These are phyloP conservation scores for Tenthredo amoena DNA, from an alignment of 2,888 invertebrate species.

Conservation along the genomic window DNA sequence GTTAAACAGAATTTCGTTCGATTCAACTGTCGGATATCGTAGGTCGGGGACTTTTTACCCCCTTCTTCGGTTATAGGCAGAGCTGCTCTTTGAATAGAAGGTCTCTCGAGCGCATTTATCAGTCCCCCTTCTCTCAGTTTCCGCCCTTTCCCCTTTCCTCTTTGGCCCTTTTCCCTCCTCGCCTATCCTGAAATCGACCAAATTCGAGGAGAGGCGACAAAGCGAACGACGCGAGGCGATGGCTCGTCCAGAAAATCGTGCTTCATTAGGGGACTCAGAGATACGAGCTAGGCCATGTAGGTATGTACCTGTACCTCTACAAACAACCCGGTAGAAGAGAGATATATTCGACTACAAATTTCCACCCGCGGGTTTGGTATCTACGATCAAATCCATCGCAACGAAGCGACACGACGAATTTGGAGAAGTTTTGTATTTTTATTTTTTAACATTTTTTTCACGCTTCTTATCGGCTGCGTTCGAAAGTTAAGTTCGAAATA, in stretches of 20 bases:
- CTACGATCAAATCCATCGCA: not conserved
- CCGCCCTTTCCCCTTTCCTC: constrained; percentile 20
- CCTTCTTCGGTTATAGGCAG: constrained; percentile 22
- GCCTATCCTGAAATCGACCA: not conserved
- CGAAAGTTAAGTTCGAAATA: not conserved
- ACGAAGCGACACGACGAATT: not conserved
- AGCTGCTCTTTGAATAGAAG: constrained; percentile 22
- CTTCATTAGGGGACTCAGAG: constrained; percentile 43
- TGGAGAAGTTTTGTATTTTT: not conserved
- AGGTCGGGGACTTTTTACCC: constrained; percentile 36
- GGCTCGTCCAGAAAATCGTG: constrained; percentile 38
- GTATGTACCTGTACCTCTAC: not conserved
- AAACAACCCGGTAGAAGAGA: not conserved
- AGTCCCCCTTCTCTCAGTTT: not conserved
- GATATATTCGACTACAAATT: not conserved
- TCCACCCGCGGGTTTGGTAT: not conserved
- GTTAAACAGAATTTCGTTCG: constrained; percentile 17
- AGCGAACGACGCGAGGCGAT: not conserved
- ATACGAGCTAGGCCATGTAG: not conserved
- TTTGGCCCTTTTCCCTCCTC: constrained; percentile 24
- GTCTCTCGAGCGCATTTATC: constrained; percentile 22
- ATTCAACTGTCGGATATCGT: constrained; percentile 36
- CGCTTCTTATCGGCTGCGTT: not conserved
- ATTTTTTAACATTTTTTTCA: not conserved
- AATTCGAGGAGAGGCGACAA: constrained; percentile 2